Base-by-base conservation (phyloP, 2,113 vertebrate genomes). In the Maccullochella peelii region DNA sequence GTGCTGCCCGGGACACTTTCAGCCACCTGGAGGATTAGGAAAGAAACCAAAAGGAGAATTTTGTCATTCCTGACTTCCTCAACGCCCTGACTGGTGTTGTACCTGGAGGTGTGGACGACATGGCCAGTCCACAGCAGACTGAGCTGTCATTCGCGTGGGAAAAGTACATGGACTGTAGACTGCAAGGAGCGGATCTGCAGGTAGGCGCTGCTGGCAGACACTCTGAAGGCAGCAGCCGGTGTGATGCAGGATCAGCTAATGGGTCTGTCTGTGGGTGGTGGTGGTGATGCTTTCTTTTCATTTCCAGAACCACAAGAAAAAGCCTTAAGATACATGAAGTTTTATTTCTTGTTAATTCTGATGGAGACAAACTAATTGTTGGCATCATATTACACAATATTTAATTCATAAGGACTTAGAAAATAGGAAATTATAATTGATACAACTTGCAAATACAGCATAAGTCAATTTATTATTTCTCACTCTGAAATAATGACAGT, bases 111-210 rank as follows among this genome's bases (percentile, higher is more conserved):
- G 65, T 72, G 81, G 85, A 88, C 81, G 84, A 82, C 76, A 96
- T 96, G 96, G 94, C 94, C 86, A 88, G 88, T 77, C 86, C 84
- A 61, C 93, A 90, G 77, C 88, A 91, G 82, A 87, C 87, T 25
- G 93, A 93, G 81, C 91, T 96, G 80, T 91, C 92, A 18, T 94
- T 88, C 47, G 93, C 95, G 52, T 96, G 96, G 96, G 96, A 96
- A 61, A 95, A 94, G 67, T 96, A 96, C 79, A 95, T 95, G 93
- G 95, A 96, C 78, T 95, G 93, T 72, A 91, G 95, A 20, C 83
- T 94, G 27, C 95, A 95, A 65, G 95, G 94, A 91, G 94, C 94
- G 5, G 95, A 96, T 86, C 89, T 95, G 82, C 95, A 95, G 95
- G 96, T 96, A 92, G 83, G 78, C n/a, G 40, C 76, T 77, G 47